Percentiles rank a stretch among this genome's conserved stretches.
Conservation (phyloP, 1,140 invertebrate species). For the Neodiprion virginianus region DNA sequence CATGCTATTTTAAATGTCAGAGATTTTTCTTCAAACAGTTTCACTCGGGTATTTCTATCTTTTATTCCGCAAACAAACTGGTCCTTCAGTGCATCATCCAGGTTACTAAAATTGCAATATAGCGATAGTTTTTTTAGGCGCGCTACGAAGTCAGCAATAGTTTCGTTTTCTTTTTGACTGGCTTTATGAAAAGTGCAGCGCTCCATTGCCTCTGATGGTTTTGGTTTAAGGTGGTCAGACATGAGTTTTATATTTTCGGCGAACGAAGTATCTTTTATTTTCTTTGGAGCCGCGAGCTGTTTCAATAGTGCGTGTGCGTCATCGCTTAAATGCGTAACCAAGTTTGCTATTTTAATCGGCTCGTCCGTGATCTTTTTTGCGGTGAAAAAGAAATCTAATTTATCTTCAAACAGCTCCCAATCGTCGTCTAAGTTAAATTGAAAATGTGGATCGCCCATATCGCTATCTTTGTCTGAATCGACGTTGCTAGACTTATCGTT, state of each 20-base stretch:
- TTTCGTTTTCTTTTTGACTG: not conserved
- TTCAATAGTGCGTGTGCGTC: not conserved
- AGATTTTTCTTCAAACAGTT: constrained; percentile 4
- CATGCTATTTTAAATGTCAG: constrained; percentile 4
- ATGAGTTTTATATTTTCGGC: not conserved
- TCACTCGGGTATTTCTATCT: not conserved
- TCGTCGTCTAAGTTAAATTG: constrained; percentile 15
- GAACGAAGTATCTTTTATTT: not conserved
- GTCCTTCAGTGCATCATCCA: not conserved
- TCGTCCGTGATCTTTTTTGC: constrained; percentile 7
- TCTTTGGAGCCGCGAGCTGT: not conserved
- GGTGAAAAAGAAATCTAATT: constrained; percentile 16
- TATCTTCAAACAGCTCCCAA: constrained; percentile 22
- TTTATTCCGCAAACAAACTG: not conserved
- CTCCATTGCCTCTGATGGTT: not conserved
- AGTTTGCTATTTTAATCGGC: constrained; percentile 9
- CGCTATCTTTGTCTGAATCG: too few species aligned
- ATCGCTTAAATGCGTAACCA: not conserved
- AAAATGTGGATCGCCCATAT: not conserved
- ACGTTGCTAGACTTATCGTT: too few species aligned
- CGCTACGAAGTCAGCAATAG: constrained; percentile 7
- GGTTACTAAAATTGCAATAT: constrained; percentile 11
- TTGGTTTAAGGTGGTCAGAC: not conserved
- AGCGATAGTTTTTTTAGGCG: not conserved
- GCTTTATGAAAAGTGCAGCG: not conserved